Evolutionary conservation across 2,888 invertebrate species (phyloP), one percentile per base, ranked within the genome.

Genomic region (Hyposoter dolosus): DNA sequence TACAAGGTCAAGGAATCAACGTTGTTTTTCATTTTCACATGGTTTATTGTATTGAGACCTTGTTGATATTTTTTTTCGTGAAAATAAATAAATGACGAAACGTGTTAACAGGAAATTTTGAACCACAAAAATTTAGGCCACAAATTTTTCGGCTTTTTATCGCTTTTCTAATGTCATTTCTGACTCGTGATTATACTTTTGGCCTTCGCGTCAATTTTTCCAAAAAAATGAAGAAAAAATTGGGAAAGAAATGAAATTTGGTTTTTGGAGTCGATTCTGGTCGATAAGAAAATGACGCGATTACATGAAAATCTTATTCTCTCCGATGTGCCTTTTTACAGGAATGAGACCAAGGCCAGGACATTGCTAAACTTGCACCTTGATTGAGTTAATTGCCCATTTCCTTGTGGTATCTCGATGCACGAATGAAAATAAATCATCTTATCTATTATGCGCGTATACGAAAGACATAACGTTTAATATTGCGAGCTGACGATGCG

Each of bases 341-440:
- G 72, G 19, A 72, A 72, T 47, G 43, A 71, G 63, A 50, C 28
- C 66, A 68, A 83, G 83, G 83, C 47, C 83, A 72, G 19, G n/a
- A 66, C 40, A 45, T 35, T 17, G 17, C 19, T 32, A 63, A 65
- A 53, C 77, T 32, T 60, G 7, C 40, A 79, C 68, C 74, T 84
- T 75, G 69, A 80, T 80, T 69, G 19, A 68, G 47, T 50, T 80
- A 75, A 84, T 84, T 75, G 47, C 53, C 45, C 35, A 68, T 65
- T 84, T 84, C 74, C 83, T 76, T n/a, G 40, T 75, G 47, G 47
- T 74, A 56, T 79, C 60, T 50, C 56, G n/a, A 28, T 68, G 17
- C 47, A 45, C 47, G 43, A 63, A 63, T 77, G 50, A 47, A 66
- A 50, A 74, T 69, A 82, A 53, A 75, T 50, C 32, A 75, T 75